A percentile compares a stretch with the other conserved stretches of the same genome.
These are phyloP conservation scores for Eueides isabella DNA, from an alignment of 1,140 invertebrate species.

Conservation along the genomic window DNA sequence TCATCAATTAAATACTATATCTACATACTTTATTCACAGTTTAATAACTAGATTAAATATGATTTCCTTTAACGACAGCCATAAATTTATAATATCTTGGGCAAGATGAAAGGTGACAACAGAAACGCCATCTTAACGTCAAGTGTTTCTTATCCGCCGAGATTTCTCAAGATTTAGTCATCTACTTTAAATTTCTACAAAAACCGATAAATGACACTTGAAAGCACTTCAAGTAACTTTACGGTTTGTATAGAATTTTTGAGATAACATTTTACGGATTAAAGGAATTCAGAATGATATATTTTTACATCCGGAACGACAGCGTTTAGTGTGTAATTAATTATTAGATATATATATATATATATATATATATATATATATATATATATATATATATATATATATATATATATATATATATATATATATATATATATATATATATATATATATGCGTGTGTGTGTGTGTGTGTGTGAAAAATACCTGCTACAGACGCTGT, in stretches of 20 bases:
- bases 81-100: neutral
- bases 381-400: no score
- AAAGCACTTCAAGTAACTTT: constrained; percentile 13
- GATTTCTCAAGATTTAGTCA: constrained; percentile 20
- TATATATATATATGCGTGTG: no score
- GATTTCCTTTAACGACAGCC: neutral
- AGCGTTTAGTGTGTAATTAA: neutral
- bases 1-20: no score
- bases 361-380: no score
- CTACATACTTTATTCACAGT: no score
- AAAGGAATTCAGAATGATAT: neutral
- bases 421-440: no score
- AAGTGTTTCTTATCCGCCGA: constrained; percentile 25
- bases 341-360: no score
- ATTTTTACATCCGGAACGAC: neutral
- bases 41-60: neutral
- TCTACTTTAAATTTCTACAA: constrained; percentile 23
- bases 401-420: no score
- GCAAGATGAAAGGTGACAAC: constrained; percentile 17
- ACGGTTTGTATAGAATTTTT: neutral
- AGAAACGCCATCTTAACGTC: constrained; percentile 17
- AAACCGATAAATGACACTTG: constrained; percentile 24
- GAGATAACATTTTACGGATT: neutral
- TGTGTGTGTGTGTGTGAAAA: no score
- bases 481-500: constrained; percentile 7